Percentiles rank a stretch among this genome's conserved stretches.
Conservation (phyloP, 2,888 invertebrate species). For the Pterostichus niger region DNA sequence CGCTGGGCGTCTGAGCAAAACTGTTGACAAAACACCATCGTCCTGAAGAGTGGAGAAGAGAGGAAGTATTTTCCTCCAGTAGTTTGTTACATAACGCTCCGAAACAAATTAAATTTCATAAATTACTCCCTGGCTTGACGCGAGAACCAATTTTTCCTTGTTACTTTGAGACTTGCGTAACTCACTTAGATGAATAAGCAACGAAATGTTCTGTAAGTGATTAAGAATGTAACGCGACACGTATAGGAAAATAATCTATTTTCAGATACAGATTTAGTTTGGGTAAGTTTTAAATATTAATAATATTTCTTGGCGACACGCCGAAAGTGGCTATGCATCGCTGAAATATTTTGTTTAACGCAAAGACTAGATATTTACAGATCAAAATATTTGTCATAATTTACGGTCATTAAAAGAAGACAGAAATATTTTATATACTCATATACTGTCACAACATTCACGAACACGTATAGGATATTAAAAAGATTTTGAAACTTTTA, state of each 20-base stretch:
- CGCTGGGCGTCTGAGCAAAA: neutral
- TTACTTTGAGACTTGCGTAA: conserved; percentile 49
- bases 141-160: conserved; percentile 40
- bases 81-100: conserved; percentile 52
- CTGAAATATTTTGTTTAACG: conserved; percentile 38
- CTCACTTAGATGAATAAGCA: conserved; percentile 29
- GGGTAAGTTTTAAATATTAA: conserved; percentile 15
- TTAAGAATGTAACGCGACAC: conserved; percentile 48
- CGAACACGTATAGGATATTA: too few species aligned
- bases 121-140: conserved; percentile 48
- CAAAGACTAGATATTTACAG: neutral
- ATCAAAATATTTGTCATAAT: conserved; percentile 29
- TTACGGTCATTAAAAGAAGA: conserved; percentile 35
- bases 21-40: conserved; percentile 36
- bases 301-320: conserved; percentile 57
- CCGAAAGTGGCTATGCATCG: conserved; percentile 39
- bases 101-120: conserved; percentile 59
- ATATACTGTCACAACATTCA: too few species aligned
- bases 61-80: conserved; percentile 24
- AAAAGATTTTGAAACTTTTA: too few species aligned
- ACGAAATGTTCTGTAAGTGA: conserved; percentile 34
- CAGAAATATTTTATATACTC: too few species aligned
- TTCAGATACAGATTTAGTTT: conserved; percentile 22
- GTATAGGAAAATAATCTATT: conserved; percentile 60
- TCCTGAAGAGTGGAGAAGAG: neutral